Conservation (phyloP, 2,113 vertebrate species). For the Eira barbara region DNA sequence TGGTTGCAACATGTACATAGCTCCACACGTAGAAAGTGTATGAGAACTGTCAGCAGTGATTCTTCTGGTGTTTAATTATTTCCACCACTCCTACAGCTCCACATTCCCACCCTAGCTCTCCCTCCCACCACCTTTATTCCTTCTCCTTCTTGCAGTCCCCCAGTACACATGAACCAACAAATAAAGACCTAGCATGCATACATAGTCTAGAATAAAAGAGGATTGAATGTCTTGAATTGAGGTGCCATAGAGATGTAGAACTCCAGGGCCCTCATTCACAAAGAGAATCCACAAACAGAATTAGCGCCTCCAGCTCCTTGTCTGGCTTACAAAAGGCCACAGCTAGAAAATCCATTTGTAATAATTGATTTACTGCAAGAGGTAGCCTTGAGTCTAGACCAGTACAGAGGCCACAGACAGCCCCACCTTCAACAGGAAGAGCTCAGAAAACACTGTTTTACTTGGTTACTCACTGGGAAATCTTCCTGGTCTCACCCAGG, state of each 20-base stretch:
- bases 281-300: background rate
- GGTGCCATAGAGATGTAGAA: background rate
- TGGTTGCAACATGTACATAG: background rate
- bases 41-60: background rate
- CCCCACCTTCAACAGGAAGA: background rate
- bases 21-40: background rate
- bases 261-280: background rate
- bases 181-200: background rate
- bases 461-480: constrained; percentile 19
- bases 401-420: constrained; percentile 24
- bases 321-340: background rate
- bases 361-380: background rate
- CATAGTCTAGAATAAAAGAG: background rate
- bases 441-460: constrained; percentile 23
- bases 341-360: background rate
- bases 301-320: background rate
- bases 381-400: constrained; percentile 30
- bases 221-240: background rate
- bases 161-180: background rate
- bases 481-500: constrained; percentile 1
- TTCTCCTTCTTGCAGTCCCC: background rate
- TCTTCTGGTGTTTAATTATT: background rate
- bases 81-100: background rate
- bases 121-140: background rate
- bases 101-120: background rate